Evolutionary conservation across 2,888 invertebrate genomes (phyloP).

Genomic region (Chymomyza procnemis): DNA sequence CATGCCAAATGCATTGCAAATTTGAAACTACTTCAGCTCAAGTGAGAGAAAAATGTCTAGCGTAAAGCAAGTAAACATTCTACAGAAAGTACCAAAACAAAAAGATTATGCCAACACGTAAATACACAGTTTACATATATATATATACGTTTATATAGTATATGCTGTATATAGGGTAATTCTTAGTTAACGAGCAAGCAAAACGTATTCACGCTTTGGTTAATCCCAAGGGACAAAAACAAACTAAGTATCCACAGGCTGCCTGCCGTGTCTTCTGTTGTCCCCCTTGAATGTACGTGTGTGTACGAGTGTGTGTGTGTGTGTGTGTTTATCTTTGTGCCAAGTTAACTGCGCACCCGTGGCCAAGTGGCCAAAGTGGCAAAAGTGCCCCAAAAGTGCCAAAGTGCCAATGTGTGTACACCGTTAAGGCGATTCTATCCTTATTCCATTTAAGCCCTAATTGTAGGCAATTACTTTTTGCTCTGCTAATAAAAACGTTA

Average conservation of each 20-base stretch:
- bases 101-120: slow-evolving; percentile 1
- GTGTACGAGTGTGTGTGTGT: slow-evolving; percentile 18
- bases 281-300: too few relatives aligned
- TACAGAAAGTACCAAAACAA: background rate
- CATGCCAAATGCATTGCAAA: background rate
- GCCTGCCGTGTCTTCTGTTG: background rate
- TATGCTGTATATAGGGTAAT: slow-evolving; percentile 45
- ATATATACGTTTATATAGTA: slow-evolving; percentile 13
- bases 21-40: background rate
- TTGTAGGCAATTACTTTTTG: slow-evolving; percentile 67
- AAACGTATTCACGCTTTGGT: slow-evolving; percentile 63
- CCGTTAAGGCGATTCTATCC: slow-evolving; percentile 23
- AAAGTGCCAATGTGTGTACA: slow-evolving; percentile 5
- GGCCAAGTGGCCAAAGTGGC: background rate
- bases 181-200: slow-evolving; percentile 71
- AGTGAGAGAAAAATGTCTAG: background rate
- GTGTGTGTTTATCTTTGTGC: slow-evolving; percentile 37
- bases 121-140: slow-evolving; percentile 12
- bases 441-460: slow-evolving; percentile 63
- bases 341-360: background rate
- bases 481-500: slow-evolving; percentile 72
- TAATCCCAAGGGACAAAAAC: slow-evolving; percentile 49
- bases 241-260: background rate
- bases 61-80: background rate
- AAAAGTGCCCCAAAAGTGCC: background rate